phyloP scores from a whole-genome alignment of 2,888 invertebrate species.

The Tipula vernalis region DNA sequence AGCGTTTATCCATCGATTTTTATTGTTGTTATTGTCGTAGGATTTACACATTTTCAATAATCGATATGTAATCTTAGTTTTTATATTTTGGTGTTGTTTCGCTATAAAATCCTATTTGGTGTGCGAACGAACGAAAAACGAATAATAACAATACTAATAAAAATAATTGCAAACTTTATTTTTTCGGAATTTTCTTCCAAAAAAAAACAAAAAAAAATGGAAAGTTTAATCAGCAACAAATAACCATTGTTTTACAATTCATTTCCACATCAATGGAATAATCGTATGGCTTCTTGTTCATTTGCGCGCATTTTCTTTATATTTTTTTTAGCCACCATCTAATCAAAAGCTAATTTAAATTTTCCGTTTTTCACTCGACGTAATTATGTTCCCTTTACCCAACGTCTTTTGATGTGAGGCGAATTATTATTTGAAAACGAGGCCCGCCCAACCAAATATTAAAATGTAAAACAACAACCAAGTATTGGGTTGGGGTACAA shows the following conservation, averaged over 20 bases:
- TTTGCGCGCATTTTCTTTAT: not conserved
- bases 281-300: not conserved
- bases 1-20: not conserved
- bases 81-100: not conserved
- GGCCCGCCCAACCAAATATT: not conserved
- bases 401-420: not conserved
- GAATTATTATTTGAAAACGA: not conserved
- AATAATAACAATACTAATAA: not conserved
- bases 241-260: not conserved
- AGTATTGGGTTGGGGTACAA: too few species aligned
- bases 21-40: not conserved
- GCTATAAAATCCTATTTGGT: not conserved
- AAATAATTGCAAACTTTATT: not conserved
- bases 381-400: not conserved
- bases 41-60: not conserved
- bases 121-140: not conserved
- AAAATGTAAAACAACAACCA: too few species aligned
- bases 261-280: not conserved
- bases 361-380: not conserved
- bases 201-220: not conserved
- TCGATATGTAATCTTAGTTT: not conserved
- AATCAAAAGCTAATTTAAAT: not conserved
- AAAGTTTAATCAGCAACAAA: not conserved
- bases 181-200: not conserved
- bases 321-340: not conserved